These are phyloP conservation scores for Euwallacea fornicatus DNA, from an alignment of 1,140 invertebrate species.

Conservation along the genomic window DNA sequence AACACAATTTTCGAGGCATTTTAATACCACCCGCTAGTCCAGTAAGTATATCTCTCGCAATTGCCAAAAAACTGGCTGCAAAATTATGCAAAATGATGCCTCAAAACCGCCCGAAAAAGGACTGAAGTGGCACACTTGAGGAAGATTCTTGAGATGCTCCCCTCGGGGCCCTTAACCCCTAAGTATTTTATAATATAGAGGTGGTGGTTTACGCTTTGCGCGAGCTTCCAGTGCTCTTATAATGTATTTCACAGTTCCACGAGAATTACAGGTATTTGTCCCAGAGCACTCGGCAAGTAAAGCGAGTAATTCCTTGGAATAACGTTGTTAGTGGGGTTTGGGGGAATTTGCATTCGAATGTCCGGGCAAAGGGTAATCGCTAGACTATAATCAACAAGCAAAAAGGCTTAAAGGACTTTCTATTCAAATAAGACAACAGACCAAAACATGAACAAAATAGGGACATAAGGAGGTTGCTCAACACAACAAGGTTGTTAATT, in stretches of 20 bases:
- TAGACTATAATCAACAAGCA: no score
- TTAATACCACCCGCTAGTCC: no score
- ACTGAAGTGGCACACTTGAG: not conserved
- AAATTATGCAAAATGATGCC: no score
- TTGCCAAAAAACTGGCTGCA: no score
- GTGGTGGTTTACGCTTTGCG: not conserved
- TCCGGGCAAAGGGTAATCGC: not conserved
- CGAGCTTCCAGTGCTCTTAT: no score
- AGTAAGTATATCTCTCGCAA: no score
- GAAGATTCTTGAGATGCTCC: conserved; percentile 1
- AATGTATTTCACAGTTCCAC: no score
- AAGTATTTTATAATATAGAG: not conserved
- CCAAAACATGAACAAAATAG: no score
- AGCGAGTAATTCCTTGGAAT: conserved; percentile 5
- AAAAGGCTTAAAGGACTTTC: no score
- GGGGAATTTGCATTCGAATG: conserved; percentile 4
- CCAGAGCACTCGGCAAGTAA: conserved; percentile 1
- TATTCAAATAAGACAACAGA: no score
- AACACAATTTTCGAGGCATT: no score
- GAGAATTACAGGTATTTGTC: not conserved
- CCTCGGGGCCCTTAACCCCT: not conserved
- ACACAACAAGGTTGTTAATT: not conserved
- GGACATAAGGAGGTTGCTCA: not conserved
- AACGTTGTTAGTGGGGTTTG: conserved; percentile 7
- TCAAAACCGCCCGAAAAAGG: no score